Base-by-base conservation (phyloP, 2,888 invertebrate species). In the Marasmarcha lunaedactyla region DNA sequence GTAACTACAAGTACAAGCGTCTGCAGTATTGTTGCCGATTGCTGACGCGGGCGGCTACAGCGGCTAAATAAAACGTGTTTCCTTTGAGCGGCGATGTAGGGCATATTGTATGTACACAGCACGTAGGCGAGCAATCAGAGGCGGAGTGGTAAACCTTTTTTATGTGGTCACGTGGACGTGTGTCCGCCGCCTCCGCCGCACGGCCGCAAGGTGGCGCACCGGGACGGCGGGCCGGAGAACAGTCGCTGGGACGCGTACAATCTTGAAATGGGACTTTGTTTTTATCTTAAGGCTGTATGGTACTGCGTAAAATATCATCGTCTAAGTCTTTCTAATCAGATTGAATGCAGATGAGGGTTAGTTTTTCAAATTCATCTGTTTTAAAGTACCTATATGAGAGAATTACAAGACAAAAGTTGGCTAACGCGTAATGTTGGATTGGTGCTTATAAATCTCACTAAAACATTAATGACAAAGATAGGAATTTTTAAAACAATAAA, bases 61-160 rank as follows among this genome's bases (percentile, higher is more conserved):
- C 20, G 9, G 6, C 30, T 30, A 30, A 30, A 30, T 30, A 30
- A 30, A 30, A 30, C 30, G 30, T 30, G 30, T 30, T 30, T 30
- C 20, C 30, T 30, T 30, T 30, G 30, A 30, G 11, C 30, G 30
- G 30, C 10, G 10, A 30, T 30, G 30, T 9, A n/a, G 30, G 6
- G 2, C 30, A 11, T 30, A 30, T 30, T 30, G 30, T 30, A 30
- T 30, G 34, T 37, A 41, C 43, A 43, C 36, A 42, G 12, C 36
- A 27, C 37, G 40, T 12, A n/a, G 37, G 6, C 30, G 30, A 42
- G 44, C 46, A 46, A 46, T 46, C 46, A 42, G 41, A 36, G 30
- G 41, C 14, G 39, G 30, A 44, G 44, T 42, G 39, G 39, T 39
- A 40, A 46, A 42, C 42, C 44, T 41, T 46, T 46, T 46, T 46